Conservation (phyloP, 2,888 invertebrate species). For the Endomychus coccineus region DNA sequence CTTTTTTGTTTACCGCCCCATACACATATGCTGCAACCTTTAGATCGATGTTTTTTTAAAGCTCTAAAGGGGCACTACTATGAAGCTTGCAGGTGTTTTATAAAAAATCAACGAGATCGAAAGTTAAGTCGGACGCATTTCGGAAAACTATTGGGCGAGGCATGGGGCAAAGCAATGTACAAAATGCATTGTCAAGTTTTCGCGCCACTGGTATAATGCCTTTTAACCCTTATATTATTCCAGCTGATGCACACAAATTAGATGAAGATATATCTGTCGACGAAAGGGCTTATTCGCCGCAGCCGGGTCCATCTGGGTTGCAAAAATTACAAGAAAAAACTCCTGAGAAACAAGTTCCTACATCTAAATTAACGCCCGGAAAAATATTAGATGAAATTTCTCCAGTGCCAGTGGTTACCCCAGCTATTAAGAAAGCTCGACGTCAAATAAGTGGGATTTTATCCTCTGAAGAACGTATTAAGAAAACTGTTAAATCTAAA, state of each 20-base stretch:
- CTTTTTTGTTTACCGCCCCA: slow-evolving; percentile 30
- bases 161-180: slow-evolving; percentile 17
- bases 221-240: slow-evolving; percentile 20
- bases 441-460: no score
- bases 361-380: no score
- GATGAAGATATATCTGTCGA: no score
- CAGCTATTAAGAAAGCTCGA: no score
- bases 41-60: slow-evolving; percentile 29
- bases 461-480: no score
- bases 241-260: slow-evolving; percentile 26
- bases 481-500: no score
- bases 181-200: slow-evolving; percentile 18
- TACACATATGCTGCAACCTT: slow-evolving; percentile 29
- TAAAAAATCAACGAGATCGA: slow-evolving; percentile 19
- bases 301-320: no score
- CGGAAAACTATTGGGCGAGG: slow-evolving; percentile 17
- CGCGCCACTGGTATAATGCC: slow-evolving; percentile 14
- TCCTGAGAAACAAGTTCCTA: no score
- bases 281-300: no score
- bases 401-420: no score
- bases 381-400: no score
- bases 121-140: slow-evolving; percentile 19
- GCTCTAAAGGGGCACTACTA: slow-evolving; percentile 26
- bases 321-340: no score
- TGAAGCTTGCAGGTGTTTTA: slow-evolving; percentile 15